Evolutionary conservation across 2,888 invertebrate species (phyloP), one percentile per base, ranked within the genome.

Genomic region (Megamerina dolium): DNA sequence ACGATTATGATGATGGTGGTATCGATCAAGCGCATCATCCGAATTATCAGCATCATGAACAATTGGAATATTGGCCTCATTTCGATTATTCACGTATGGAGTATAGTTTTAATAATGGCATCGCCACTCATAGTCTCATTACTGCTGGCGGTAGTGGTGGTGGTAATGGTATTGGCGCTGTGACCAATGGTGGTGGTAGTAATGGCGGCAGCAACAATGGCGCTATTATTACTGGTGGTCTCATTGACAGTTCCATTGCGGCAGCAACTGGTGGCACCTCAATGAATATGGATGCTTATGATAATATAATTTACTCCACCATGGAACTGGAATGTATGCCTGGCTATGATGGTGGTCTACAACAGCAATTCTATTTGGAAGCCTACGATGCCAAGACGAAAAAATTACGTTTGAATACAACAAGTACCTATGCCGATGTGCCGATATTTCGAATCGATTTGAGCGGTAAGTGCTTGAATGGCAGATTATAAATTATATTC

Each of bases 291-390:
- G 70, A 70, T 48, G 70, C 64, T 57, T 70, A 70, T 46, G 70
- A 70, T 56, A 70, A 70, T 54, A 65, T 68, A 36, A 64, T 70
- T 45, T 70, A 70, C 55, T 71, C 70, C 32, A 69, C 72, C 73
- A 72, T 92, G 61, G 85, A 87, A 60, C 81, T 92, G 46, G 86
- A 88, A 58, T 92, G 92, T 69, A 81, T 87, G 46, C 80, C 87
- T 0, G 92, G 91, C 33, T 90, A 90, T 68, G 90, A 92, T 62
- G 91, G 92, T 2, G 92, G 92, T 1, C 77, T 92, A 45, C 85
- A 87, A 31, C 92, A 92, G 69, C 81, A 82, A 50, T 91, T 91
- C 72, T 75, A 85, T 40, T 72, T 92, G 45, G 90, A 91, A 68
- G 88, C 89, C 1, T 80, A 86, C 58, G 88, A 88, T 58, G 82